phyloP scores from a whole-genome alignment of 2,888 invertebrate species.

The Caradrina clavipalpis region DNA sequence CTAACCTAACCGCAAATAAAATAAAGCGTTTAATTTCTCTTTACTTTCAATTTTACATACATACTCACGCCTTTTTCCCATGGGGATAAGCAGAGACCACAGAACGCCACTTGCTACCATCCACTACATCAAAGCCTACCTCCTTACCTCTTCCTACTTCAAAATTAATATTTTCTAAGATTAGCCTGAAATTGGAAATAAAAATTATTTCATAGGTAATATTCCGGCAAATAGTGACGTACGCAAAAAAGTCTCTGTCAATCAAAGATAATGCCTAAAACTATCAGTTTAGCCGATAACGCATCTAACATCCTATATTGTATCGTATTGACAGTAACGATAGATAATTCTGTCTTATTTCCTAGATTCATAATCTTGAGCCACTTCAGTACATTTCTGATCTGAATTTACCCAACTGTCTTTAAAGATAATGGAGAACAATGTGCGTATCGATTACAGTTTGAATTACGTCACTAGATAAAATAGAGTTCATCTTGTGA shows the following conservation, averaged over 20 bases:
- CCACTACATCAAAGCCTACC: too few species aligned
- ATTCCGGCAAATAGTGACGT: neutral
- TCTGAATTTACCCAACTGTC: conserved; percentile 3
- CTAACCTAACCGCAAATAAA: neutral
- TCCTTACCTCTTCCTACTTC: too few species aligned
- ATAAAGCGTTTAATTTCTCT: too few species aligned
- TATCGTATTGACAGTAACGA: conserved; percentile 21
- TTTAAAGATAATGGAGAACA: conserved; percentile 4
- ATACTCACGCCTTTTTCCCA: too few species aligned
- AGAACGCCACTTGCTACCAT: too few species aligned
- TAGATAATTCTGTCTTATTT: conserved; percentile 33
- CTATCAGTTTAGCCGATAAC: conserved; percentile 17
- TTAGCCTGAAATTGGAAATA: too few species aligned
- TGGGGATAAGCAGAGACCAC: too few species aligned
- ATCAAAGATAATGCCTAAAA: conserved; percentile 20
- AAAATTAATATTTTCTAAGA: too few species aligned
- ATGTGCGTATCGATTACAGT: neutral
- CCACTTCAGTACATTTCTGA: neutral
- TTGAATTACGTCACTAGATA: neutral
- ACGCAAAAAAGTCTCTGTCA: conserved; percentile 3
- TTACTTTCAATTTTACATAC: too few species aligned
- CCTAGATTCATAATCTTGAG: conserved; percentile 25
- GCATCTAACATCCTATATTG: neutral
- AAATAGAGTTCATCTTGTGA: neutral
- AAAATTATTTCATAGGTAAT: neutral